Percentiles rank a stretch among this genome's conserved stretches.
phyloP scores from a whole-genome alignment of 2,888 invertebrate species.

The Petrophora chlorosata region DNA sequence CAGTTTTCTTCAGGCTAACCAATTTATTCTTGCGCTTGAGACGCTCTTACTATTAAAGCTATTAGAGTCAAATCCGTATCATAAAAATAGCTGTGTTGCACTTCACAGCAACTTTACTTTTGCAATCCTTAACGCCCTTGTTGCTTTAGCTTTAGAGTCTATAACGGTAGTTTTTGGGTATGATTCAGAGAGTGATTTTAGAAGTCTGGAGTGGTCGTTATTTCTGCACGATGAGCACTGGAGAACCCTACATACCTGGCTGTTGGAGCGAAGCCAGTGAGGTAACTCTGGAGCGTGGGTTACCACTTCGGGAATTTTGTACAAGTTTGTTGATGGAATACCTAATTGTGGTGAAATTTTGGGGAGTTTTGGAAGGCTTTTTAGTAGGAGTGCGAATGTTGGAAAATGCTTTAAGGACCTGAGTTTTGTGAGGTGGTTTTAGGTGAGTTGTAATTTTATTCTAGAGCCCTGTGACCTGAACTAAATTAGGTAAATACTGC shows the following conservation, averaged over 20 bases:
- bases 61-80: slow-evolving; percentile 29
- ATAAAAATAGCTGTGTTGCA: slow-evolving; percentile 8
- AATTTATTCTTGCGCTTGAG: slow-evolving; percentile 2
- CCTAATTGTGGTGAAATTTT: slow-evolving; percentile 28
- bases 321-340: slow-evolving; percentile 26
- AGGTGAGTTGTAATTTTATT: too few species aligned
- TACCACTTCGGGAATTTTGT: slow-evolving; percentile 31
- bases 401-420: too few species aligned
- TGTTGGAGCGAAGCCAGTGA: slow-evolving; percentile 22
- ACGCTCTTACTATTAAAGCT: slow-evolving; percentile 26
- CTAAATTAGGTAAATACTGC: too few species aligned
- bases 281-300: slow-evolving; percentile 19
- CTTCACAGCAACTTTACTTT: slow-evolving; percentile 11
- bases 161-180: background rate
- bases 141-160: background rate
- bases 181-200: slow-evolving; percentile 9
- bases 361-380: slow-evolving; percentile 4
- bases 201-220: slow-evolving; percentile 56
- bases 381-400: slow-evolving; percentile 3
- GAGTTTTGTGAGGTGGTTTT: too few species aligned
- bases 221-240: slow-evolving; percentile 55
- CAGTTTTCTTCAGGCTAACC: slow-evolving; percentile 15
- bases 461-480: too few species aligned
- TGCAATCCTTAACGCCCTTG: background rate
- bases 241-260: slow-evolving; percentile 35